These are phyloP conservation scores for Smutsia gigantea DNA, from an alignment of 2,797 vertebrate genomes.

Conservation along the genomic window DNA sequence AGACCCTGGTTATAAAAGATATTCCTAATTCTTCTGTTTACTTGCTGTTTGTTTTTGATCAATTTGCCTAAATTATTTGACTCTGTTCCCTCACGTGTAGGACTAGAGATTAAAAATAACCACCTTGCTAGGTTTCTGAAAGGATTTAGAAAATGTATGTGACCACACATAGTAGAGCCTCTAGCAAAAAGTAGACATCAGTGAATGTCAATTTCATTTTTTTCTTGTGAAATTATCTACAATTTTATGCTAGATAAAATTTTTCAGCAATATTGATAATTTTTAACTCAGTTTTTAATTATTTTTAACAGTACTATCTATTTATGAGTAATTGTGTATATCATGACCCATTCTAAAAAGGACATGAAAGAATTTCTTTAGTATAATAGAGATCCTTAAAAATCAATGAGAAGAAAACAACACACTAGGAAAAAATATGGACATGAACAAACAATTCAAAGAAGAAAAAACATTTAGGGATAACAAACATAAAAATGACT, in stretches of 20 bases:
- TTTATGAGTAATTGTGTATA: background rate
- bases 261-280: background rate
- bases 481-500: background rate
- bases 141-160: background rate
- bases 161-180: background rate
- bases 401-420: background rate
- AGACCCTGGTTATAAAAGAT: background rate
- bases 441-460: background rate
- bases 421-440: background rate
- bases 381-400: background rate
- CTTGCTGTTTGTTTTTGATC: background rate
- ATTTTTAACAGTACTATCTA: background rate
- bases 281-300: background rate
- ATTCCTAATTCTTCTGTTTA: background rate
- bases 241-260: background rate
- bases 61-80: slow-evolving; percentile 22
- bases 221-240: background rate
- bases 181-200: background rate
- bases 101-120: background rate
- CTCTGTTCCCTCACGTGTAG: background rate
- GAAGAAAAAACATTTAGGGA: background rate
- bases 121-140: background rate
- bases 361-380: background rate
- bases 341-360: background rate
- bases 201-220: background rate